Percentiles rank a stretch among this genome's conserved stretches.
phyloP scores from a whole-genome alignment of 1,140 invertebrate genomes.

The Nomia melanderi region DNA sequence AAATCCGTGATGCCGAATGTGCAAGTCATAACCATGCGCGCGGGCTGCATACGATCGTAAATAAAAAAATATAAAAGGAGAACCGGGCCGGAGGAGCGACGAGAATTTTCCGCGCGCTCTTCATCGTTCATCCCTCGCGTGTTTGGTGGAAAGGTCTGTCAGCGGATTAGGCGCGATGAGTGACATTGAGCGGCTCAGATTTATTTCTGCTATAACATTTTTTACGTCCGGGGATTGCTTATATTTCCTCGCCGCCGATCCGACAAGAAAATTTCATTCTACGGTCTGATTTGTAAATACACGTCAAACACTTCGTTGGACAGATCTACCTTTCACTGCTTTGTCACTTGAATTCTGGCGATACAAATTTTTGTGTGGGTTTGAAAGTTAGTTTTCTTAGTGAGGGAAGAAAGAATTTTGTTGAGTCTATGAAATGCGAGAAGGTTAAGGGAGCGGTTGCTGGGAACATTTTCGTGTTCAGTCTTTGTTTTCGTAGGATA shows the following conservation, averaged over 20 bases:
- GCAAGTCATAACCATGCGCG: conserved; percentile 9
- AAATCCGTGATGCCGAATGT: conserved; percentile 23
- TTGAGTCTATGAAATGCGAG: too few species aligned
- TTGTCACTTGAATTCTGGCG: too few species aligned
- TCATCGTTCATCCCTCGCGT: conserved; percentile 9
- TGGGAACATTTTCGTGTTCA: too few species aligned
- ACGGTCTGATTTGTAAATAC: too few species aligned
- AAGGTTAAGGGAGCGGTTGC: too few species aligned
- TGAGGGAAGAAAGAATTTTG: too few species aligned
- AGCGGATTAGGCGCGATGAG: conserved; percentile 19
- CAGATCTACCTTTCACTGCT: too few species aligned
- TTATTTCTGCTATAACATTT: conserved; percentile 4
- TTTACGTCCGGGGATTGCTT: too few species aligned
- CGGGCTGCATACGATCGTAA: conserved; percentile 7
- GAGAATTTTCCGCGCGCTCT: conserved; percentile 7
- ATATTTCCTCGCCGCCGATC: neutral
- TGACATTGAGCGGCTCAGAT: conserved; percentile 12
- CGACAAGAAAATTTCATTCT: neutral
- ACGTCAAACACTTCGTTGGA: too few species aligned
- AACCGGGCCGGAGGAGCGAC: neutral
- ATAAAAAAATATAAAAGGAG: conserved; percentile 2
- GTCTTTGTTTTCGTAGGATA: too few species aligned
- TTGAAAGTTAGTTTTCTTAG: too few species aligned
- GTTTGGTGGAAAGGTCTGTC: conserved; percentile 17
- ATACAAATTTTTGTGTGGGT: too few species aligned